These are phyloP conservation scores for Cordilura impudica DNA, from an alignment of 2,888 invertebrate species.

Conservation along the genomic window DNA sequence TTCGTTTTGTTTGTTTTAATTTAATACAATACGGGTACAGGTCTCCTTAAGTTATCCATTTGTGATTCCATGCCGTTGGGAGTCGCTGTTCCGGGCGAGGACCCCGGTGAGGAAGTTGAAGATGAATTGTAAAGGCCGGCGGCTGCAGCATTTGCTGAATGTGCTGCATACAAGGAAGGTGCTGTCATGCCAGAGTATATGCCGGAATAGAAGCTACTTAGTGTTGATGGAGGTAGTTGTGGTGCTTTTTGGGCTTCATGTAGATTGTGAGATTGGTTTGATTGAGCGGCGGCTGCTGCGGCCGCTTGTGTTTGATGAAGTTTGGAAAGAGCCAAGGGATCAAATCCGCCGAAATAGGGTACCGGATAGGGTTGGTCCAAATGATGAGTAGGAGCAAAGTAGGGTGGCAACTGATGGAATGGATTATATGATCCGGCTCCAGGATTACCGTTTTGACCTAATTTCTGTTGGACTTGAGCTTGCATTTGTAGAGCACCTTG, in stretches of 20 bases:
- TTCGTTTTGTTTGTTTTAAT: background rate
- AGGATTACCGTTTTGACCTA: slow-evolving; percentile 67
- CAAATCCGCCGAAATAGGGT: slow-evolving; percentile 78
- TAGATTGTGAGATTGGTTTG: slow-evolving; percentile 73
- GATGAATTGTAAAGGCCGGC: slow-evolving; percentile 77
- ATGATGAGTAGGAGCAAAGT: slow-evolving; percentile 88
- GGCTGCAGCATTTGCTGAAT: slow-evolving; percentile 74
- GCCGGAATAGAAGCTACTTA: slow-evolving; percentile 78
- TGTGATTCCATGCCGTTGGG: slow-evolving; percentile 75
- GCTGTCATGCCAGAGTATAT: slow-evolving; percentile 77
- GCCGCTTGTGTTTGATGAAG: slow-evolving; percentile 76
- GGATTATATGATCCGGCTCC: slow-evolving; percentile 81
- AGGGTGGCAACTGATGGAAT: slow-evolving; percentile 84
- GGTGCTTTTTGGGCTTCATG: slow-evolving; percentile 76
- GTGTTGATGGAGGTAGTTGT: slow-evolving; percentile 76
- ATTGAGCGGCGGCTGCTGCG: slow-evolving; percentile 74
- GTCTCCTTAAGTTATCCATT: slow-evolving; percentile 76
- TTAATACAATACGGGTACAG: slow-evolving; percentile 78
- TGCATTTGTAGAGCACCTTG: slow-evolving; percentile 74
- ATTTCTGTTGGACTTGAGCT: slow-evolving; percentile 72
- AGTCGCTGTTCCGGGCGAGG: slow-evolving; percentile 76
- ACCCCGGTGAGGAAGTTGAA: slow-evolving; percentile 77
- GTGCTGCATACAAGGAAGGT: slow-evolving; percentile 77
- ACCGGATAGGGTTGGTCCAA: slow-evolving; percentile 80
- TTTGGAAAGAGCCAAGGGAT: slow-evolving; percentile 77